phyloP scores from a whole-genome alignment of 64 coral and sea anemone genomes.

The Porites lutea region DNA sequence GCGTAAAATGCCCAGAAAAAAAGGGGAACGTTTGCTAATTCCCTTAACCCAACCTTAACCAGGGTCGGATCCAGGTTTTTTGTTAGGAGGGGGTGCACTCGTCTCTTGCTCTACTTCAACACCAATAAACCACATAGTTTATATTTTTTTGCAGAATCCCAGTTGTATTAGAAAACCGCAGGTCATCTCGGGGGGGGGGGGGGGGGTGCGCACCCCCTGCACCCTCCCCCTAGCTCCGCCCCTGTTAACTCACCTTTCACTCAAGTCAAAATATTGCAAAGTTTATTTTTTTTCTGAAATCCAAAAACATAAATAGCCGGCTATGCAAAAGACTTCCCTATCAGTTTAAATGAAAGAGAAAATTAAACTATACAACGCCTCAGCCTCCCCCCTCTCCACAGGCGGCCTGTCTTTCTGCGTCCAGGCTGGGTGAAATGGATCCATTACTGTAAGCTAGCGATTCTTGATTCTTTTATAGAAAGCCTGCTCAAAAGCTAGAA shows the following conservation, averaged over 20 bases:
- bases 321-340: not conserved
- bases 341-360: not conserved
- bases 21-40: not conserved
- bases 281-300: slow-evolving; percentile 16
- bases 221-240: no score
- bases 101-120: no score
- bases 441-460: not conserved
- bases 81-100: no score
- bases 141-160: not conserved
- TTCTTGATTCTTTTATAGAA: not conserved
- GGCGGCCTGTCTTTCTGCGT: not conserved
- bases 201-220: no score
- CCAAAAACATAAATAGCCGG: not conserved
- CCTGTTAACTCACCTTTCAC: not conserved
- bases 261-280: slow-evolving; percentile 15
- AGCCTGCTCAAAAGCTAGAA: not conserved
- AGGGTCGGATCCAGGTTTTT: no score
- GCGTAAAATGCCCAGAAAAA: slow-evolving; percentile 1
- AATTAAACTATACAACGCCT: not conserved
- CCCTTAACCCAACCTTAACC: not conserved
- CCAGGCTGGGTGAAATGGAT: not conserved
- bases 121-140: no score
- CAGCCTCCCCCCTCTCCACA: not conserved
- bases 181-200: no score
- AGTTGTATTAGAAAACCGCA: no score